phyloP scores from a whole-genome alignment of 2,888 invertebrate species.

The Limnephilus marmoratus region DNA sequence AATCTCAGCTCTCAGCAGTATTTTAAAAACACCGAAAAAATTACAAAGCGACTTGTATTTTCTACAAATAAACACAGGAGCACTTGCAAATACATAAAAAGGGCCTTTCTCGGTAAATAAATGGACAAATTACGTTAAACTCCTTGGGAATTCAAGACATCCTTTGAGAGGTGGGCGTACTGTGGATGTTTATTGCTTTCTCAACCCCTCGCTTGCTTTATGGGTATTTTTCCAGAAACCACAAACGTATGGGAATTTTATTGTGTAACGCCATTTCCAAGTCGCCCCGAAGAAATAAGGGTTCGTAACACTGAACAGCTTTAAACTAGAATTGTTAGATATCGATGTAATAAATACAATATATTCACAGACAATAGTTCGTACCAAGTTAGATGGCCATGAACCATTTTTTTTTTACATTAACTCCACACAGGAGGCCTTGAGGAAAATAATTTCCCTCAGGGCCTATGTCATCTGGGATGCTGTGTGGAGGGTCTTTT shows the following conservation, averaged over 20 bases:
- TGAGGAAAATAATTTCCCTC: too few species aligned
- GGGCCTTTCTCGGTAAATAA: not conserved
- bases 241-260: constrained; percentile 39
- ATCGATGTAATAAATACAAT: too few species aligned
- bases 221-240: constrained; percentile 18
- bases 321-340: not conserved
- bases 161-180: constrained; percentile 7
- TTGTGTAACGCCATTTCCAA: constrained; percentile 24
- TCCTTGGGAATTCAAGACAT: not conserved
- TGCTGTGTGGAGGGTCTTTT: too few species aligned
- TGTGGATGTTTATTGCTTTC: constrained; percentile 23
- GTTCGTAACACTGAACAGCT: not conserved
- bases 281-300: constrained; percentile 8
- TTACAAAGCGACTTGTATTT: not conserved
- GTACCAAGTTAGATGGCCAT: too few species aligned
- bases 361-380: too few species aligned
- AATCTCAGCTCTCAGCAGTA: not conserved
- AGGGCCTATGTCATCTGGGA: too few species aligned
- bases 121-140: not conserved
- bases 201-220: constrained; percentile 3
- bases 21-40: not conserved
- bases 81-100: not conserved
- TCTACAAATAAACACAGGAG: not conserved
- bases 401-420: too few species aligned
- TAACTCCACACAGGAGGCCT: too few species aligned